Evolutionary conservation across 2,797 vertebrate genomes (phyloP).

Genomic region (Hydrocynus forskahlii): DNA sequence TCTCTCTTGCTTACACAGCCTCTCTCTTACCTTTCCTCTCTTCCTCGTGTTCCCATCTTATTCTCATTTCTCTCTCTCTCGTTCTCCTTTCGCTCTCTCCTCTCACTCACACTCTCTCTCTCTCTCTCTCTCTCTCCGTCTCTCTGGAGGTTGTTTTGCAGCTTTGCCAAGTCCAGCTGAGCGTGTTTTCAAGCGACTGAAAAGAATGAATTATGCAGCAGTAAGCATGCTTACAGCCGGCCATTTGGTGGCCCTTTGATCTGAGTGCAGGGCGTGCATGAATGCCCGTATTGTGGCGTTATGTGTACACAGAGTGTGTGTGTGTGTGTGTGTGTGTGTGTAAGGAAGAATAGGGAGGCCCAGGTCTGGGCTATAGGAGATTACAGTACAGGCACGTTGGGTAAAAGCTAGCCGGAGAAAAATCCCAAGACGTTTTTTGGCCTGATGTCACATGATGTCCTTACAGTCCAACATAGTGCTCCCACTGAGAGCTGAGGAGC

Average conservation of each 20-base stretch:
- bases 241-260: constrained; percentile 98
- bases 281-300: constrained; percentile 99
- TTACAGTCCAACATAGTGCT: constrained; percentile 73
- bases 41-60: constrained; percentile 1
- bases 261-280: constrained; percentile 93
- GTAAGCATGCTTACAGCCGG: constrained; percentile 95
- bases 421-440: constrained; percentile 87
- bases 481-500: constrained; percentile 64
- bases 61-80: neutral
- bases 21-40: too few species aligned
- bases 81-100: neutral
- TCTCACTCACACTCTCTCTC: constrained; percentile 3
- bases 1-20: neutral
- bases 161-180: constrained; percentile 82
- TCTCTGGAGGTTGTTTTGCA: constrained; percentile 69
- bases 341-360: constrained; percentile 72
- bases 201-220: constrained; percentile 89
- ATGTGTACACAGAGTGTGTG: constrained; percentile 83
- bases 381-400: constrained; percentile 89
- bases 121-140: neutral
- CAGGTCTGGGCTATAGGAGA: constrained; percentile 87
- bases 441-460: constrained; percentile 80
- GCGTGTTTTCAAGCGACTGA: constrained; percentile 85
- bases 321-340: constrained; percentile 37
- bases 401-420: constrained; percentile 80